A percentile compares a stretch with the other conserved stretches of the same genome.
Evolutionary conservation across 2,797 vertebrate genomes (phyloP).

Genomic region (Brotula barbata): DNA sequence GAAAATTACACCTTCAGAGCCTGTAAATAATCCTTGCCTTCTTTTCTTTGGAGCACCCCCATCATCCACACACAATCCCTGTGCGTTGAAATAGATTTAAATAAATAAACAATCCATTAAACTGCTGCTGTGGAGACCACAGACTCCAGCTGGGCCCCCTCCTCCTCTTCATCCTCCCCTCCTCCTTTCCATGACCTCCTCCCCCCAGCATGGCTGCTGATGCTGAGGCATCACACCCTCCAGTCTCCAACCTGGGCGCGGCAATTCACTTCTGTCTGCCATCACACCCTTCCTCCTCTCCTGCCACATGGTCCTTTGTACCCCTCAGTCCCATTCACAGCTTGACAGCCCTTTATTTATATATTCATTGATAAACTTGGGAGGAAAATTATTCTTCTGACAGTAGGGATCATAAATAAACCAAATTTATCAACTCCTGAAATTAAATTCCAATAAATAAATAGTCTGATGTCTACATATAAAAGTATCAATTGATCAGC

Average conservation of each 20-base stretch:
- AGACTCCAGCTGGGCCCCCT: constrained; percentile 53
- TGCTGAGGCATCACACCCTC: constrained; percentile 51
- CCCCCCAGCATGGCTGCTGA: constrained; percentile 35
- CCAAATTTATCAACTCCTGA: too few species aligned
- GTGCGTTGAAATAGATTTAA: neutral
- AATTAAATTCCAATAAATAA: too few species aligned
- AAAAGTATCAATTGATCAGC: too few species aligned
- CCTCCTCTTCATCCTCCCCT: neutral
- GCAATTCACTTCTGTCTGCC: constrained; percentile 15
- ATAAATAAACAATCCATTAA: neutral
- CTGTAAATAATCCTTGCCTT: neutral
- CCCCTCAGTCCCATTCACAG: constrained; percentile 22
- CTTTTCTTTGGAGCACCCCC: neutral
- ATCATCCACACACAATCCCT: too few species aligned
- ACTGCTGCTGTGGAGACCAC: constrained; percentile 34
- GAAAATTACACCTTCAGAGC: too few species aligned
- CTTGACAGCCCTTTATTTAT: neutral
- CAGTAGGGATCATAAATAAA: neutral
- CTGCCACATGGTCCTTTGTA: constrained; percentile 73
- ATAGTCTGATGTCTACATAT: too few species aligned
- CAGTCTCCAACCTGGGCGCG: constrained; percentile 32
- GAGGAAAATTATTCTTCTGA: neutral
- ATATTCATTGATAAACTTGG: neutral
- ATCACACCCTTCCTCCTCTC: constrained; percentile 20
- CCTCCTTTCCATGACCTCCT: constrained; percentile 1